Evolutionary conservation across 2,113 vertebrate species (phyloP).

Genomic region (Sminthopsis crassicaudata): DNA sequence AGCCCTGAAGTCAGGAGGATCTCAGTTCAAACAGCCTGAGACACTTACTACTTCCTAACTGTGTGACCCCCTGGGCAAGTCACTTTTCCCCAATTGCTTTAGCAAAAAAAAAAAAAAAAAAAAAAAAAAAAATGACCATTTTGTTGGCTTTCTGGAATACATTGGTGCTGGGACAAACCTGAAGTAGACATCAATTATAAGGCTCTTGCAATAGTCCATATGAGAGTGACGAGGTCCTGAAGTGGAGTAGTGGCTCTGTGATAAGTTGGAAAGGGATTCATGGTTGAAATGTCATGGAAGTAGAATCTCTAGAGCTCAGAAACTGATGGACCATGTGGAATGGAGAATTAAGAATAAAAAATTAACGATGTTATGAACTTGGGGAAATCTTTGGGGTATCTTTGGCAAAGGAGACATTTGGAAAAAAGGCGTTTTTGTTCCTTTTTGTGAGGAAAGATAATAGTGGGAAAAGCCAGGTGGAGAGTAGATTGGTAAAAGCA

Average conservation of each 20-base stretch:
- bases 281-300: not conserved
- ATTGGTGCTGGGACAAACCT: not conserved
- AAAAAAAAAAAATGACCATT: not conserved
- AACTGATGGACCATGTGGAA: not conserved
- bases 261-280: not conserved
- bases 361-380: not conserved
- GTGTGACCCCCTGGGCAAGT: too few relatives aligned
- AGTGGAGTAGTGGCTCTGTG: not conserved
- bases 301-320: too few relatives aligned
- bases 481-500: not conserved
- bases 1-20: too few relatives aligned
- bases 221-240: not conserved
- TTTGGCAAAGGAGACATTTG: not conserved
- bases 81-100: too few relatives aligned
- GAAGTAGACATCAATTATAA: not conserved
- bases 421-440: not conserved
- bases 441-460: not conserved
- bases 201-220: not conserved
- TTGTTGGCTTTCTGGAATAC: not conserved
- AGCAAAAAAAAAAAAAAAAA: too few relatives aligned
- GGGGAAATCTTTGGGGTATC: not conserved
- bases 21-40: too few relatives aligned
- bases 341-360: not conserved
- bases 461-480: not conserved
- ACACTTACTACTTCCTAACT: too few relatives aligned